phyloP scores from a whole-genome alignment of 2,797 vertebrate genomes.

The Lerista edwardsae region DNA sequence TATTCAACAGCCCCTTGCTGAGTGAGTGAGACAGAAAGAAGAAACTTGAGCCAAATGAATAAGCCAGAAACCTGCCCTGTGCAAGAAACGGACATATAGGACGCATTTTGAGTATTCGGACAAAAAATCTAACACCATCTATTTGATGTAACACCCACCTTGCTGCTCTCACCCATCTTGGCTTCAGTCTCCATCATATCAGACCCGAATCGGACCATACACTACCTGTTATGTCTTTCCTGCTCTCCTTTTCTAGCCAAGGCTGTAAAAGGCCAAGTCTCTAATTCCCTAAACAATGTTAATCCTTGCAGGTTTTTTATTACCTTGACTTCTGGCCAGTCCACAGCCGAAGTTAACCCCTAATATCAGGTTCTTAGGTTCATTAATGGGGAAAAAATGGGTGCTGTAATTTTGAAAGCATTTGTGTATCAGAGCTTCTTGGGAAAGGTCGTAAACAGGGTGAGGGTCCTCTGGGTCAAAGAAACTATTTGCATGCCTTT shows the following conservation, averaged over 20 bases:
- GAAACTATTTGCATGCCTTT: neutral
- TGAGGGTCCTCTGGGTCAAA: neutral
- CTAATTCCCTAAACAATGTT: slow-evolving; percentile 40
- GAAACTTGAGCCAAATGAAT: neutral
- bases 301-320: slow-evolving; percentile 36
- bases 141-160: neutral
- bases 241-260: neutral
- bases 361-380: neutral
- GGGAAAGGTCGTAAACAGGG: neutral
- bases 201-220: neutral
- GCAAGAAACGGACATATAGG: neutral
- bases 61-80: neutral
- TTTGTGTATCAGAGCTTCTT: neutral
- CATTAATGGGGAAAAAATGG: neutral
- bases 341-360: slow-evolving; percentile 6
- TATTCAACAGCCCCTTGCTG: neutral
- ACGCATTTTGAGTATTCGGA: neutral
- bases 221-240: neutral
- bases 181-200: slow-evolving; percentile 20
- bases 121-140: neutral
- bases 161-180: neutral
- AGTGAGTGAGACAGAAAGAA: neutral
- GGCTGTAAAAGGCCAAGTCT: neutral
- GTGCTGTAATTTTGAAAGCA: neutral
- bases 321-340: slow-evolving; percentile 29